These are phyloP conservation scores for Myanophis thanlyinensis DNA, from an alignment of 2,113 vertebrate species.

Conservation along the genomic window DNA sequence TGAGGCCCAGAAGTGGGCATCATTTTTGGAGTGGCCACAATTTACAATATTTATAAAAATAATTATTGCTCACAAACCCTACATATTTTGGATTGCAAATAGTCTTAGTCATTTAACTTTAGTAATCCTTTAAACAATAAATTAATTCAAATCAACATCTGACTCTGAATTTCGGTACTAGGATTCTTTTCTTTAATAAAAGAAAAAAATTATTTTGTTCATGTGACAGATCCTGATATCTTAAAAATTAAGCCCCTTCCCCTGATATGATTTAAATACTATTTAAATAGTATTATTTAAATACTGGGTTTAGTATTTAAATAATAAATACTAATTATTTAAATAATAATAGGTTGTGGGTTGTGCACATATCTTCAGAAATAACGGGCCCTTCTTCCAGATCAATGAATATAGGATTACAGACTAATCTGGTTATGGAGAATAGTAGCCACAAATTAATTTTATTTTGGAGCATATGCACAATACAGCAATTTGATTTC, in stretches of 20 bases:
- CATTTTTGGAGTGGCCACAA: neutral
- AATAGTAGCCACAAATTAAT: neutral
- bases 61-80: conserved; percentile 48
- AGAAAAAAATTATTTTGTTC: neutral
- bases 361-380: neutral
- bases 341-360: no score
- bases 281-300: no score
- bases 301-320: no score
- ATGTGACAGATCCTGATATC: neutral
- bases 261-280: neutral
- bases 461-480: neutral
- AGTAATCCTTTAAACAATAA: neutral
- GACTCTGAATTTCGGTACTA: neutral
- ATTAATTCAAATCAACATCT: neutral
- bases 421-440: neutral
- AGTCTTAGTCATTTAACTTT: neutral
- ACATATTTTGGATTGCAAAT: conserved; percentile 14
- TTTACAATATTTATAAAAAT: conserved; percentile 65
- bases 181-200: neutral
- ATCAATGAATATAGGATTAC: neutral
- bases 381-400: neutral
- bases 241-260: neutral
- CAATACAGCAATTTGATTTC: neutral
- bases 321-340: no score
- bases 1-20: neutral